phyloP scores from a whole-genome alignment of 2,888 invertebrate species.

The Ophioninae sp. region DNA sequence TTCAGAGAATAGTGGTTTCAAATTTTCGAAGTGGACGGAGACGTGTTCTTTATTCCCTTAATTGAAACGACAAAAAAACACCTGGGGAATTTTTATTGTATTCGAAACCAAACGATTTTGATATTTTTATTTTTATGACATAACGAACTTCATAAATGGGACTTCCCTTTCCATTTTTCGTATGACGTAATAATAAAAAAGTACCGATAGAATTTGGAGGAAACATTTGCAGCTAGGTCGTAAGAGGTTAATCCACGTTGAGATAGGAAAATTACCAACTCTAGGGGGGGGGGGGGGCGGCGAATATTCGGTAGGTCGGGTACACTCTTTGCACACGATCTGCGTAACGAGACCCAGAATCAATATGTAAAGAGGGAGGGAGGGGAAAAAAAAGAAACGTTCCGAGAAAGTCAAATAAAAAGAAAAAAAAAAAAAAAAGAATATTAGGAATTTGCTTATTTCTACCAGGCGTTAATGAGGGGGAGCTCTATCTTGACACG shows the following conservation, averaged over 20 bases:
- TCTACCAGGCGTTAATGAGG: not conserved
- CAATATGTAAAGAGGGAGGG: slow-evolving; percentile 15
- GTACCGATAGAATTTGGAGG: not conserved
- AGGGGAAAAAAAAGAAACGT: not conserved
- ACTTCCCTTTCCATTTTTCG: not conserved
- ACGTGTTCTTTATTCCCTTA: too few species aligned
- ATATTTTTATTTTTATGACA: not conserved
- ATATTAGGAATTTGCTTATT: not conserved
- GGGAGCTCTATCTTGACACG: slow-evolving; percentile 1
- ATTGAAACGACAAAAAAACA: too few species aligned
- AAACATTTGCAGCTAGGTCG: not conserved
- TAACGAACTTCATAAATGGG: not conserved
- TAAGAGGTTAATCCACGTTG: not conserved
- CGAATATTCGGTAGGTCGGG: not conserved
- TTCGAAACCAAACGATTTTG: too few species aligned
- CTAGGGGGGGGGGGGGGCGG: not conserved
- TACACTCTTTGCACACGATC: slow-evolving; percentile 8
- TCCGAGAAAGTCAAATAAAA: slow-evolving; percentile 20
- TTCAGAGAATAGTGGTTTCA: too few species aligned
- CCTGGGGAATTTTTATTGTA: too few species aligned
- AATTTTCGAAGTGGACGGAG: too few species aligned
- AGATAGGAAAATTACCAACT: slow-evolving; percentile 24
- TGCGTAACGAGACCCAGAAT: slow-evolving; percentile 18
- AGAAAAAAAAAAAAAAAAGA: not conserved
- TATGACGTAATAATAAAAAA: not conserved